Conservation (phyloP, 2,113 vertebrate genomes). For the Tenebrosternarchus preto region DNA sequence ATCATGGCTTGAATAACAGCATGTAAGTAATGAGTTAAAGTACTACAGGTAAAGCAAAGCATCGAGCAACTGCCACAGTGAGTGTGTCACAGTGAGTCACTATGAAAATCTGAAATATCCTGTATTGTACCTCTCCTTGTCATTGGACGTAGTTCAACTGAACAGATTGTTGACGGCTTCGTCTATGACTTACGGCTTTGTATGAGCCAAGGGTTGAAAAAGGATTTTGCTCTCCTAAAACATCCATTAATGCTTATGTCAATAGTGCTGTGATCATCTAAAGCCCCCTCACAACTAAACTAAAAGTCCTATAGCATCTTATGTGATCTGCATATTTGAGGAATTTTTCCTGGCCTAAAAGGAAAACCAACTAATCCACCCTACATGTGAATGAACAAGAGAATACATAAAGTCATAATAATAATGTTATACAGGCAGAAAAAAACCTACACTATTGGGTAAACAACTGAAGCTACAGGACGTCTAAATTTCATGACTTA, state of each 20-base stretch:
- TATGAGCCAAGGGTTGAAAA: neutral
- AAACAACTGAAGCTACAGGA: neutral
- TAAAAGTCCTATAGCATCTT: neutral
- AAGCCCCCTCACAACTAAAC: neutral
- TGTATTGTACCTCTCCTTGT: neutral
- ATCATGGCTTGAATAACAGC: too few relatives aligned
- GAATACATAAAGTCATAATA: neutral
- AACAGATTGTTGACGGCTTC: neutral
- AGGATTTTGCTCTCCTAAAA: neutral
- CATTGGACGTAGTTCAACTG: neutral
- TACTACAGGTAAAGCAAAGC: neutral
- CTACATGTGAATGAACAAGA: neutral
- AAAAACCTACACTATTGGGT: too few relatives aligned
- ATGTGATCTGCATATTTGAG: neutral
- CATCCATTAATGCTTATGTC: neutral
- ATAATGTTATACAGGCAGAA: neutral
- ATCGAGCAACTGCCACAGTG: neutral
- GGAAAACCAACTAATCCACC: neutral
- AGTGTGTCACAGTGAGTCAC: neutral
- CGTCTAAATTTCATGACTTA: too few relatives aligned
- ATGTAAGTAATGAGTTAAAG: neutral
- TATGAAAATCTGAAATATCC: neutral
- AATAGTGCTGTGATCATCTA: neutral
- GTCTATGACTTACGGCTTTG: neutral
- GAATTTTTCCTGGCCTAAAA: neutral